Evolutionary conservation across 2,113 vertebrate genomes (phyloP), one percentile per base, ranked within the genome.

Genomic region (Ranitomeya variabilis): DNA sequence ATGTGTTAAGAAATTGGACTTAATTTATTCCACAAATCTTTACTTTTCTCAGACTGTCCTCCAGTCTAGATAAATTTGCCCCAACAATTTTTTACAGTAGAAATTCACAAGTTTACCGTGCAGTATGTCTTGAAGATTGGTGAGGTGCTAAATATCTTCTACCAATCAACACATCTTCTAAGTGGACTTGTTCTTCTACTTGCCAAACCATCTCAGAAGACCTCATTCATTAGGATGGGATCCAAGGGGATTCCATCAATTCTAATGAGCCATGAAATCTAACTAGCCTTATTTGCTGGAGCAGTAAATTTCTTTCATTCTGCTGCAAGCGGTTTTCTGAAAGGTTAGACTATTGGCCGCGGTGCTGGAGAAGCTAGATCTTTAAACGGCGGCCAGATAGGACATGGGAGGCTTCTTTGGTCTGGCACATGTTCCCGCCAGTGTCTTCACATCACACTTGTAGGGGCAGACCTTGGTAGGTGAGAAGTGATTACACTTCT

Each of bases 401-500:
- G 45, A 76, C 80, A 89, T 64, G 59, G 80, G 87, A 74, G 76
- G 37, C 15, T 59, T 66, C 80, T 83, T 67, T 54, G 71, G 59
- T 74, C 71, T 84, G 87, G 67, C 64, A 62, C 80, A 88, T 73
- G 67, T 83, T 76, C 66, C 87, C 57, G 80, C 80, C 87, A 89
- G 54, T 77, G 64, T 83, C 81, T 83, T 83, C 87, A 83, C 59
- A 55, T 83, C 57, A 77, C 80, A 89, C 87, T 74, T 89, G 71
- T 73, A 83, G 37, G 87, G 67, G 55, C 67, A 64, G 80, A 77
- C 80, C 87, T 67, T 16, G 55, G 59, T 31, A 84, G 87, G 87
- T 89, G 87, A 89, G 87, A 89, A 62, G 87, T 84, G 80, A 84
- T 89, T 78, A 89, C 52, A 60, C 83, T 89, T 89, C 87, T 84